These are phyloP conservation scores for Spheniscus humboldti DNA, from an alignment of 2,797 vertebrate species.

Conservation along the genomic window DNA sequence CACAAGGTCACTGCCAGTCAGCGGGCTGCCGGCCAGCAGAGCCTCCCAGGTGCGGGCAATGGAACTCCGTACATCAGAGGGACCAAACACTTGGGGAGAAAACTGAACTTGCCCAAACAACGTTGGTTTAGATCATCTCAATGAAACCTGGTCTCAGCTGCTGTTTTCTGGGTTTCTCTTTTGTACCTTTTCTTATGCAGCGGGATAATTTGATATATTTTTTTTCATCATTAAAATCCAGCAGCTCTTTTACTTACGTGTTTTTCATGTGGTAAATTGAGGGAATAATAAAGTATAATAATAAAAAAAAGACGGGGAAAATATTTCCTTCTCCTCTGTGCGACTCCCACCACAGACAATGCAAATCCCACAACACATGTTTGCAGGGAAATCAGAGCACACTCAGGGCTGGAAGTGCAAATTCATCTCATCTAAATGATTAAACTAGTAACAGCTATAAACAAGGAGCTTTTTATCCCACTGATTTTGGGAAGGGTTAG, in stretches of 20 bases:
- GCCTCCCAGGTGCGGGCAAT: background rate
- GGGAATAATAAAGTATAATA: constrained; percentile 30
- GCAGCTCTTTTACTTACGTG: background rate
- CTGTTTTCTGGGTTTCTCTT: constrained; percentile 1
- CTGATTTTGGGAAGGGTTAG: constrained; percentile 4
- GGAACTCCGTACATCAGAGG: background rate
- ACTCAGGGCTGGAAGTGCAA: constrained; percentile 28
- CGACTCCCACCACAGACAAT: background rate
- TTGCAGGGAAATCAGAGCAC: constrained; percentile 35
- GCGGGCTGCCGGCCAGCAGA: background rate
- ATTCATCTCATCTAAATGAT: constrained; percentile 7
- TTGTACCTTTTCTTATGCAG: background rate
- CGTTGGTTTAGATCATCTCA: background rate
- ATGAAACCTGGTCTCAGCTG: constrained; percentile 12
- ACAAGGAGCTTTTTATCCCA: constrained; percentile 41
- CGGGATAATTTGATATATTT: rapidly evolving
- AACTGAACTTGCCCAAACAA: constrained; percentile 10
- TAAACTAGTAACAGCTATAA: constrained; percentile 18
- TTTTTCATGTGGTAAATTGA: constrained; percentile 24
- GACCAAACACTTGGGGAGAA: background rate
- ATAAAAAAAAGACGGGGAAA: background rate
- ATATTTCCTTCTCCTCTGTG: background rate
- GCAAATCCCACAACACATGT: constrained; percentile 8
- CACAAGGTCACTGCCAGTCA: constrained; percentile 19
- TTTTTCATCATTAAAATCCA: constrained; percentile 1